phyloP scores from a whole-genome alignment of 2,888 invertebrate species.

The Phytoseiulus persimilis region DNA sequence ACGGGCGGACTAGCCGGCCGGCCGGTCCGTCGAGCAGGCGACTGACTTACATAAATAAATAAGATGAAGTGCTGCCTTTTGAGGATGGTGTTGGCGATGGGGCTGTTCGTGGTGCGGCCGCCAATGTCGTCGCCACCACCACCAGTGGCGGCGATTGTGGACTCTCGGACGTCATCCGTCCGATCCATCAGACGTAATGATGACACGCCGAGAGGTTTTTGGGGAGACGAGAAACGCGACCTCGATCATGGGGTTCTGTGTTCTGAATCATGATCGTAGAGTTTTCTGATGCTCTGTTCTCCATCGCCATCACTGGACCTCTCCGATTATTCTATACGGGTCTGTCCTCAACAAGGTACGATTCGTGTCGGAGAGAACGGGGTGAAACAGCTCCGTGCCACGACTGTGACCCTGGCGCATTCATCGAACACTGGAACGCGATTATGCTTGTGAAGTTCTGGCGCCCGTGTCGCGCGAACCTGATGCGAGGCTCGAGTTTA shows the following conservation, averaged over 20 bases:
- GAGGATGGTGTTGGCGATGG: not conserved
- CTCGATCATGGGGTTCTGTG: not conserved
- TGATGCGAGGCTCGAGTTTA: no score
- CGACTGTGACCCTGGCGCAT: no score
- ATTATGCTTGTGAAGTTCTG: no score
- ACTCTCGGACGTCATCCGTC: not conserved
- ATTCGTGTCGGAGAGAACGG: no score
- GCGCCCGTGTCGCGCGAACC: no score
- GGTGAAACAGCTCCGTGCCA: no score
- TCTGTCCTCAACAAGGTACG: not conserved
- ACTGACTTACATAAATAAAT: not conserved
- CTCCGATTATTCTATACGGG: not conserved
- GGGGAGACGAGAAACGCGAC: not conserved
- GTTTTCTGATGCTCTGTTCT: not conserved
- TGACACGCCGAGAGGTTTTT: not conserved
- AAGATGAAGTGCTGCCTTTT: not conserved
- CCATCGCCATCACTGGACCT: not conserved
- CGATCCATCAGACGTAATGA: constrained; percentile 5
- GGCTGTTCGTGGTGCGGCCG: no score
- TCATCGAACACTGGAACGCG: no score
- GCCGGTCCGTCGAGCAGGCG: not conserved
- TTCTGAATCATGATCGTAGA: not conserved
- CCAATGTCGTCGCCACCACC: no score
- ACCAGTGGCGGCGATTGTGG: not conserved
- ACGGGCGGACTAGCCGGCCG: not conserved